phyloP scores from a whole-genome alignment of 2,888 invertebrate genomes.

The Callinectes sapidus region DNA sequence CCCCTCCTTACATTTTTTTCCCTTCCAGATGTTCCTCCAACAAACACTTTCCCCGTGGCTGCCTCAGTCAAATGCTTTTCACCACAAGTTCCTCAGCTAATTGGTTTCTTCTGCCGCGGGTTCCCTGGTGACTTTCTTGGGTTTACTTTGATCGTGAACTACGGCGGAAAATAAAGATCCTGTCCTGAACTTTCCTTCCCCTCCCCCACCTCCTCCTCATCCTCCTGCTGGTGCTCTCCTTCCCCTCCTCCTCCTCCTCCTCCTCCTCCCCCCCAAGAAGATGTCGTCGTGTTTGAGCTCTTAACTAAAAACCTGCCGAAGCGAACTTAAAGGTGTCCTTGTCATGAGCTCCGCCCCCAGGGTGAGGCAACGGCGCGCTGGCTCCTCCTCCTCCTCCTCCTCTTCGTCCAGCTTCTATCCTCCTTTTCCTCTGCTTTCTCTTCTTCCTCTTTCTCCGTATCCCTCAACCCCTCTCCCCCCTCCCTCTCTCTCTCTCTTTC shows the following conservation, averaged over 20 bases:
- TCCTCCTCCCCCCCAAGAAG: neutral
- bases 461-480: neutral
- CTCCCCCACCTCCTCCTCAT: neutral
- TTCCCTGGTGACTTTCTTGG: neutral
- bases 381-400: slow-evolving; percentile 29
- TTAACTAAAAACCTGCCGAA: slow-evolving; percentile 44
- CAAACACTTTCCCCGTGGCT: slow-evolving; percentile 20
- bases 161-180: slow-evolving; percentile 15
- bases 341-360: slow-evolving; percentile 27
- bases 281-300: slow-evolving; percentile 43
- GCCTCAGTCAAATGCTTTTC: slow-evolving; percentile 4
- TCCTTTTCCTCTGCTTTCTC: neutral
- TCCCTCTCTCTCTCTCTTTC: neutral
- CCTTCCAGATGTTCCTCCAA: slow-evolving; percentile 1
- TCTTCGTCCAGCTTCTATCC: neutral
- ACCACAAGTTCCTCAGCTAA: slow-evolving; percentile 28
- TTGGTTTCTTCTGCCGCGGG: slow-evolving; percentile 28
- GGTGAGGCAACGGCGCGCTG: neutral
- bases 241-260: neutral
- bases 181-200: neutral
- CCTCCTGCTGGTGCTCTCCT: neutral
- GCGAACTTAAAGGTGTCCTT: slow-evolving; percentile 39
- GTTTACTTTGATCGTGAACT: slow-evolving; percentile 34
- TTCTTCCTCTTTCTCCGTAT: neutral
- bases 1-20: neutral